These are phyloP conservation scores for Chromoteleia sp. DNA, from an alignment of 2,888 invertebrate genomes.

Conservation along the genomic window DNA sequence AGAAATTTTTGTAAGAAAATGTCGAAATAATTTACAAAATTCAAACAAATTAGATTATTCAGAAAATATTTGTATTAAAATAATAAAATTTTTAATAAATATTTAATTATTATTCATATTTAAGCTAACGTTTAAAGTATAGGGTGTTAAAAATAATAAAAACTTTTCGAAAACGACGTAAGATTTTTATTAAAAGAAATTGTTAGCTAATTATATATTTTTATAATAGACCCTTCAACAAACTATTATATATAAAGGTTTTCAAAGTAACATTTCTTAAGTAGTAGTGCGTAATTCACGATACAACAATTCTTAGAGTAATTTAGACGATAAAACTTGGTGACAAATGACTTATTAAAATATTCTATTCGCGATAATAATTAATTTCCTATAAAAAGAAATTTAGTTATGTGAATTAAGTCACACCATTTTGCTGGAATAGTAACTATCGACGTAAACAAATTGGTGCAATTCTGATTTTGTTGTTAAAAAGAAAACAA, in stretches of 20 bases:
- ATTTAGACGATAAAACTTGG: slow-evolving; percentile 45
- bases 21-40: no score
- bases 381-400: slow-evolving; percentile 11
- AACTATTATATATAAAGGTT: slow-evolving; percentile 48
- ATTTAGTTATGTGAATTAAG: no score
- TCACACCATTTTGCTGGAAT: no score
- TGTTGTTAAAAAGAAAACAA: neutral
- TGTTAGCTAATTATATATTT: slow-evolving; percentile 47
- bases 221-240: slow-evolving; percentile 43
- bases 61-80: no score
- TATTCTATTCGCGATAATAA: slow-evolving; percentile 8
- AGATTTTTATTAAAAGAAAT: slow-evolving; percentile 52
- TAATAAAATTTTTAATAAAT: no score
- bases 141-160: slow-evolving; percentile 39
- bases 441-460: no score
- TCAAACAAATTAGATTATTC: no score
- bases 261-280: slow-evolving; percentile 50
- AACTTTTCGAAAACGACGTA: slow-evolving; percentile 47
- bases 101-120: no score
- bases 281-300: slow-evolving; percentile 42
- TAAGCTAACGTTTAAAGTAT: neutral
- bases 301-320: slow-evolving; percentile 47
- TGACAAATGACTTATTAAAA: slow-evolving; percentile 23
- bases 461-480: slow-evolving; percentile 8
- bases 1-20: no score